Base-by-base conservation (phyloP, 2,113 vertebrate species). In the Micromys minutus region DNA sequence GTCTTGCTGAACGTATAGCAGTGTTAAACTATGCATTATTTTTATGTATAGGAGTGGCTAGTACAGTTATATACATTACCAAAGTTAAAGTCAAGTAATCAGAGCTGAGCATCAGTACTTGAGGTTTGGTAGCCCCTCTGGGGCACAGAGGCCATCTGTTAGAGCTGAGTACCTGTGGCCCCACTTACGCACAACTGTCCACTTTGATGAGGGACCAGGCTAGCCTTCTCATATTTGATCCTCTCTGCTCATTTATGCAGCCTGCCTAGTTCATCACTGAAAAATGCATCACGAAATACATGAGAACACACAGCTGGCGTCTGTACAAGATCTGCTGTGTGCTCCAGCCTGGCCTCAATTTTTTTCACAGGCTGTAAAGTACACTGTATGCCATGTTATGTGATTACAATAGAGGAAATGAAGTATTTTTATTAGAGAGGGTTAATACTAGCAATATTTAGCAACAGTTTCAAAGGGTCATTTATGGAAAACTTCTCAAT, bases 401-500 rank as follows among this genome's bases (percentile, higher is more conserved):
- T 59, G 22, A 86, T 88, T 75, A 31, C 24, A 57, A 88, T 57
- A 36, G 45, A 72, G 29, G 24, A 12, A 59, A 1, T 15, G 22
- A 57, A 63, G 3, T 21, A 17, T 21, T 47, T 94, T 96, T 94
- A 96, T 93, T 45, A 87, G 75, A 95, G 50, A 95, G 77, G 29
- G 74, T 96, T 94, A 90, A 96, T 89, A 80, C 42, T 94, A 96
- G 94, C 77, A 93, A 94, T 87, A 95, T 96, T 96, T 96, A 96
- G 93, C 67, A 94, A 96, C 84, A 91, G 86, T 94, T 98, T 98
- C 97, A 96, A 97, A 94, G 97, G 97, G 87, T 98, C 97, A 98
- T 95, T 98, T 98, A 98, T 97, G 98, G 98, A 98, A 98, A 98
- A 98, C 97, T 97, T 98, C 98, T 97, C 92, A 97, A 97, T 97